Evolutionary conservation across 2,113 vertebrate genomes (phyloP).

Genomic region (Lathamus discolor): DNA sequence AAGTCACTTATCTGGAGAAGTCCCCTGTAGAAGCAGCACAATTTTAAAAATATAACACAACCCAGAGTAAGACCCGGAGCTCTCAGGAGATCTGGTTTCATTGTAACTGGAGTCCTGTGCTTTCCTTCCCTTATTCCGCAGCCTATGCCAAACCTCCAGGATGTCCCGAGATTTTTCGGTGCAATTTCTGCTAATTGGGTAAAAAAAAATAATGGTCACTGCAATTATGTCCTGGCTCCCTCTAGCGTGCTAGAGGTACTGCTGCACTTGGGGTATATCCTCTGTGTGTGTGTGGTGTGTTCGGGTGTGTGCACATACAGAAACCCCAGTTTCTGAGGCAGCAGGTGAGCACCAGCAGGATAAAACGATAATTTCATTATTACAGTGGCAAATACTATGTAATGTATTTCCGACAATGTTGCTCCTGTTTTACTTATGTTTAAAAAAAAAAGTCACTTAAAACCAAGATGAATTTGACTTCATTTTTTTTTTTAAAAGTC

Average conservation of each 20-base stretch:
- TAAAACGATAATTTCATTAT: not conserved
- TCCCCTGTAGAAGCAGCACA: not conserved
- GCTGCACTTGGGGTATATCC: constrained; percentile 20
- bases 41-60: not conserved
- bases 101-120: not conserved
- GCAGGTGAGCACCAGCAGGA: not conserved
- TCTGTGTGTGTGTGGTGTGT: accelerated
- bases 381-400: not conserved
- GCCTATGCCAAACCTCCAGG: not conserved
- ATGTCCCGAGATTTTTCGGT: not conserved
- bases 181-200: not conserved
- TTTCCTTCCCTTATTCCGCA: not conserved
- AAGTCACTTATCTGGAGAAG: not conserved
- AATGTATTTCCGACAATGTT: not conserved
- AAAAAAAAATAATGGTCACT: not conserved
- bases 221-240: constrained; percentile 71
- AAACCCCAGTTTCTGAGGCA: not conserved
- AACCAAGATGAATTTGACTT: not conserved
- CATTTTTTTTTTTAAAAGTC: not conserved
- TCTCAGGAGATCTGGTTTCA: not conserved
- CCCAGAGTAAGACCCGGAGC: not conserved
- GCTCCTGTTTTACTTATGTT: not conserved
- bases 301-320: accelerated
- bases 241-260: constrained; percentile 57
- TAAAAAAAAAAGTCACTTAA: accelerated